Evolutionary conservation across 2,797 vertebrate genomes (phyloP).

Genomic region (Gobionotothen gibberifrons): DNA sequence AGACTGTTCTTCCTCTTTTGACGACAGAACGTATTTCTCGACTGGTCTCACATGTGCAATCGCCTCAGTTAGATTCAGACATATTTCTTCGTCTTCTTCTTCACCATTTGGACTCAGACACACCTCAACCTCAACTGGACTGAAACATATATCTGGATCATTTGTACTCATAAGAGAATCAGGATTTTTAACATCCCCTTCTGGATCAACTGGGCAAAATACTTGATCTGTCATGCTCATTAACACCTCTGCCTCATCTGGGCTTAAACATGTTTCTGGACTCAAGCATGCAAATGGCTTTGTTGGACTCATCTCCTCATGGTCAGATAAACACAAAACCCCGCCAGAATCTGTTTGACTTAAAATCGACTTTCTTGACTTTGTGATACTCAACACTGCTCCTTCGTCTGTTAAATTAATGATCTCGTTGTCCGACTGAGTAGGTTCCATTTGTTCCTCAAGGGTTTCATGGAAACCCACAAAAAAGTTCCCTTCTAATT

Average conservation of each 20-base stretch:
- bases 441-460: background rate
- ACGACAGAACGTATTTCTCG: slow-evolving; percentile 34
- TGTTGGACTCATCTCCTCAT: slow-evolving; percentile 14
- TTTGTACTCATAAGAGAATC: slow-evolving; percentile 5
- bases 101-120: background rate
- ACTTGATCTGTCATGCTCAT: background rate
- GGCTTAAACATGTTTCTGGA: slow-evolving; percentile 2
- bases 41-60: slow-evolving; percentile 5
- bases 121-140: background rate
- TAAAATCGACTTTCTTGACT: background rate
- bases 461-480: background rate
- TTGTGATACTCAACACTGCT: background rate
- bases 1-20: slow-evolving; percentile 26
- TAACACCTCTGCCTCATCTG: background rate
- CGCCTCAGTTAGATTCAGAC: slow-evolving; percentile 32
- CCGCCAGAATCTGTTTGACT: slow-evolving; percentile 36
- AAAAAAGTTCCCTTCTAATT: background rate
- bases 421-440: background rate
- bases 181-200: background rate
- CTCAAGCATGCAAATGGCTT: background rate
- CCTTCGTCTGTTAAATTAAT: background rate
- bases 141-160: slow-evolving; percentile 12
- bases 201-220: slow-evolving; percentile 16
- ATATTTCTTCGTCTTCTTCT: slow-evolving; percentile 27
- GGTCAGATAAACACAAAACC: slow-evolving; percentile 3